These are phyloP conservation scores for Octodonta nipae DNA, from an alignment of 2,888 invertebrate genomes.

Conservation along the genomic window DNA sequence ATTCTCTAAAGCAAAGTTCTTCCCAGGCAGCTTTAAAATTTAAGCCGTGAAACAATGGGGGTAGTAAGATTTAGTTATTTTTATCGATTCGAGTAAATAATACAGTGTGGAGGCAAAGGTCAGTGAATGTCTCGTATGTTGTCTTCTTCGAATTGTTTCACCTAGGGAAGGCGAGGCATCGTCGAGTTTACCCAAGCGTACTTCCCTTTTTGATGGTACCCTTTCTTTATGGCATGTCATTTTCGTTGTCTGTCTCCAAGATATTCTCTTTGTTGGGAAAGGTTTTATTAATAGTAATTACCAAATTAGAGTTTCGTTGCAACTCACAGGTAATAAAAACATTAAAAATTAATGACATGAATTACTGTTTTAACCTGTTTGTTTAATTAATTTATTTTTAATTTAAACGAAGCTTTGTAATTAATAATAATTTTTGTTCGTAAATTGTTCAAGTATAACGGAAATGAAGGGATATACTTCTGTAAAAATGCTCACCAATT, in stretches of 20 bases:
- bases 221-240: neutral
- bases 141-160: constrained; percentile 2
- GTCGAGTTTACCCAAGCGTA: constrained; percentile 13
- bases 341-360: no score
- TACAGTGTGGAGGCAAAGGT: constrained; percentile 13
- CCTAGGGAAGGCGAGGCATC: constrained; percentile 2
- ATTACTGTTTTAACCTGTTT: no score
- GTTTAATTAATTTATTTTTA: no score
- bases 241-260: neutral
- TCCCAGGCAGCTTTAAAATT: no score
- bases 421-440: no score
- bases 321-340: neutral
- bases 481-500: no score
- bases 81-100: neutral
- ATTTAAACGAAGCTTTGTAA: no score
- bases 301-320: neutral
- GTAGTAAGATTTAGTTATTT: constrained; percentile 1
- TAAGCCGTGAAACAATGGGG: no score
- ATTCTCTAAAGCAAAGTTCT: no score
- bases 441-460: no score
- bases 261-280: neutral
- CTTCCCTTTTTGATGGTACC: constrained; percentile 10
- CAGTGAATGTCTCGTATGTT: constrained; percentile 11
- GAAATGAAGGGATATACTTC: no score
- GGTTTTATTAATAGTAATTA: no score